These are phyloP conservation scores for Eleutherodactylus coqui DNA, from an alignment of 2,797 vertebrate genomes.

Conservation along the genomic window DNA sequence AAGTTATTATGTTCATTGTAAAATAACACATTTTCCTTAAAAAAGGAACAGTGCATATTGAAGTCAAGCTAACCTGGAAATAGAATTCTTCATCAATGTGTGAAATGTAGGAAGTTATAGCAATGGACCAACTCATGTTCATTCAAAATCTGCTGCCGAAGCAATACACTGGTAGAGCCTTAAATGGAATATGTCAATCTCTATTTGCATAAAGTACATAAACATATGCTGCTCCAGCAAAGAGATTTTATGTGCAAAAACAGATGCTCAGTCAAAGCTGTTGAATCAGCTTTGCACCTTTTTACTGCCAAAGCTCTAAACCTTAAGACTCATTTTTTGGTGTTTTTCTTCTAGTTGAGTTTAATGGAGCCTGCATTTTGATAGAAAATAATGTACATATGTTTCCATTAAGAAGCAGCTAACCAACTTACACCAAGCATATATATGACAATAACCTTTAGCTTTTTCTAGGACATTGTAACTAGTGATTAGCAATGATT, in stretches of 20 bases:
- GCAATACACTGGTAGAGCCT: conserved; percentile 31
- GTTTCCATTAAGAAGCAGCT: background rate
- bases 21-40: background rate
- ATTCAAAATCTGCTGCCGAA: conserved; percentile 40
- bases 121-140: conserved; percentile 28
- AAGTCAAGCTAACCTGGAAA: background rate
- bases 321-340: conserved; percentile 40
- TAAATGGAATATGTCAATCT: conserved; percentile 26
- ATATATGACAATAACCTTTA: background rate
- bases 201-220: conserved; percentile 55
- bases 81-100: conserved; percentile 15
- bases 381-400: background rate
- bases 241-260: conserved; percentile 49
- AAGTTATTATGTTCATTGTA: background rate
- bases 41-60: background rate
- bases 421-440: background rate
- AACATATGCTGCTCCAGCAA: conserved; percentile 53
- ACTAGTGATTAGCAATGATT: background rate
- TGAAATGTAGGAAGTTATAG: conserved; percentile 5
- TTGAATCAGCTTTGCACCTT: conserved; percentile 55
- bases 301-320: conserved; percentile 53
- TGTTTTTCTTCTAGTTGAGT: background rate
- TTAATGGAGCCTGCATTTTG: conserved; percentile 27
- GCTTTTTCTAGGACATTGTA: background rate
- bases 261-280: conserved; percentile 54